Evolutionary conservation across 2,797 vertebrate species (phyloP).

Genomic region (Hapalemur alaotrensis): DNA sequence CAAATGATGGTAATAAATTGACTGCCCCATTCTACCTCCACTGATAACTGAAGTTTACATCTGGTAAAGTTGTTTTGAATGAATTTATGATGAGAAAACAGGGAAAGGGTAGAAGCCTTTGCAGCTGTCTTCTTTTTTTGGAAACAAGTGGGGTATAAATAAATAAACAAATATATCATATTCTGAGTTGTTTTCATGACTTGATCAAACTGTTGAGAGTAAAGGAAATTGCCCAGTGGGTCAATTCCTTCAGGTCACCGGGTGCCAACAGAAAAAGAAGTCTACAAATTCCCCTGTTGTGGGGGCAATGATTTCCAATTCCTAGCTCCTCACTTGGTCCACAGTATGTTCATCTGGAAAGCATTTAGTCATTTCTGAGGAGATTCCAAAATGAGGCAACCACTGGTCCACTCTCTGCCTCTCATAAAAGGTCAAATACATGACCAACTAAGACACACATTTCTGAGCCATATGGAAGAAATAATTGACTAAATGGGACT

Average conservation of each 20-base stretch:
- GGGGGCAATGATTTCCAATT: conserved; percentile 47
- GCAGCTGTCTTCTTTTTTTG: conserved; percentile 33
- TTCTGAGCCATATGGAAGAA: conserved; percentile 67
- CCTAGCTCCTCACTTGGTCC: neutral
- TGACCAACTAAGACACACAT: conserved; percentile 24
- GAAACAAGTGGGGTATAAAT: conserved; percentile 40
- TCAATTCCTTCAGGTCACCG: conserved; percentile 48
- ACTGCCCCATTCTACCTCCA: neutral
- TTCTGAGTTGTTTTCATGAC: conserved; percentile 23
- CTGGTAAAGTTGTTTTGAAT: conserved; percentile 35
- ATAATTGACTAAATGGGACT: conserved; percentile 54
- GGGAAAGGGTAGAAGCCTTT: neutral
- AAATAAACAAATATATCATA: conserved; percentile 8
- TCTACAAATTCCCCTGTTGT: conserved; percentile 34
- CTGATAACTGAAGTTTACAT: conserved; percentile 31
- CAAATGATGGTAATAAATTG: conserved; percentile 19
- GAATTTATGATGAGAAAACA: conserved; percentile 51
- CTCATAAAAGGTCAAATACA: conserved; percentile 63
- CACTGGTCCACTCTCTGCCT: conserved; percentile 48
- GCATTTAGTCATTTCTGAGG: conserved; percentile 67
- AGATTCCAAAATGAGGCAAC: conserved; percentile 60
- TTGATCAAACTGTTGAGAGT: conserved; percentile 28
- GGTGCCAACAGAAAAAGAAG: conserved; percentile 47
- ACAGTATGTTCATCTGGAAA: conserved; percentile 69
- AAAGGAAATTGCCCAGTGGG: conserved; percentile 48